Evolutionary conservation across 37 sponge, comb jelly and placozoan species (phyloP), one percentile per base, ranked within the genome.

Genomic region (Halisarca cf. caerulea): DNA sequence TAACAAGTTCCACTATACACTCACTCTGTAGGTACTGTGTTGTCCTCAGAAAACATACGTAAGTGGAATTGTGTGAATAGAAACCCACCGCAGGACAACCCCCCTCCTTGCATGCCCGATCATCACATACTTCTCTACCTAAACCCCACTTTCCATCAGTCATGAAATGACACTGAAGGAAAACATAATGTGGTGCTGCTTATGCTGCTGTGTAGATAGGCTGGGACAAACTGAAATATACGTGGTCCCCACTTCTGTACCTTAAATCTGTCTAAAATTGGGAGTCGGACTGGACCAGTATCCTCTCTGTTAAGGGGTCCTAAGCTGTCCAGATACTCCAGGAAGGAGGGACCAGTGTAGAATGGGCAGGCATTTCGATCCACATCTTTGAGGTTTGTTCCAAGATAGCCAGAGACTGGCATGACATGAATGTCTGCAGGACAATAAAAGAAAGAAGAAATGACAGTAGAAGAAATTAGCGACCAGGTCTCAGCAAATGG

Each of bases 401-500:
- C 97, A 37, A 88, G 84, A 62, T 95, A 80, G 5, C 97, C 97
- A 47, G 99, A 99, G 25, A 96, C 97, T 32, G 99, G 99, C 47
- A 99, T 96, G 83, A 84, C 95, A 82, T 78, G 87, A 33, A 96
- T 89, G 59, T 99, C 99, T 88, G 68, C 35, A 2, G 11, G 0
- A 88, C 20, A n/a, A 33, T n/a, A n/a, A 23, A 23, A 7, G 73
- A 7, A 9, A 9, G 73, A 71, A 38, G 36, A n/a, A 23, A 81
- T 30, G 2, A 81, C 28, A 39, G 21, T 2, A 17, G 17, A 83
- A 3, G 15, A 21, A 54, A 3, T 32, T n/a, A 43, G 28, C 14
- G 61, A 20, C 25, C 18, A 25, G 15, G 38, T 6, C 35, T 14
- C 7, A 36, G 41, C 25, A 24, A 85, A 40, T 24, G 27, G 37